Base-by-base conservation (phyloP, 2,888 invertebrate species). In the Tachystola acroxantha region DNA sequence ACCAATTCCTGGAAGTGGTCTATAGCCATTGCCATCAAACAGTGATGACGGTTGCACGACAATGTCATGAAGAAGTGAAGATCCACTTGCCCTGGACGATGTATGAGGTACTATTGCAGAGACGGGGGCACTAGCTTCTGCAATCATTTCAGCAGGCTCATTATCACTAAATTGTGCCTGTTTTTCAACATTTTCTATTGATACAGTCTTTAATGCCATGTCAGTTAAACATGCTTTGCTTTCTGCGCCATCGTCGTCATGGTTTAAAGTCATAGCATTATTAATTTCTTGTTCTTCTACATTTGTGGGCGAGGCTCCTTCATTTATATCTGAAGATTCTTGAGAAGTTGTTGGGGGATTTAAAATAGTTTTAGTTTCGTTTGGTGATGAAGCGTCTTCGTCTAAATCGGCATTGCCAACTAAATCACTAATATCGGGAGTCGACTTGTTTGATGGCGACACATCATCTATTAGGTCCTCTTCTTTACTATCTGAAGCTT, bases 91-190 rank as follows among this genome's bases (percentile, higher is more conserved):
- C 11, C 47, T 33, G 13, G 48, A 36, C 3, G 46, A 32, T 36
- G 46, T 35, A 36, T 43, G 22, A 30, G 57, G 42, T 32, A 57
- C 22, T 32, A 40, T 50, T 27, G 51, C 57, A 10, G 50, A 37
- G 27, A 62, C 27, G 10, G 62, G 45, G 38, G 67, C 60, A 51
- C 77, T 80, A 2, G 72, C 68, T 46, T 64, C 60, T 1, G 49
- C 50, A 33, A 45, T 44, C 54, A 71, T 59, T 46, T 77, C 76
- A 32, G 39, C 43, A 6, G 22, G 34, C 25, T 40, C 34, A 14
- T n/a, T n/a, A 24, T 9, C n/a, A 24, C n/a, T 24, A 24, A 4
- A 9, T 38, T 24, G 32, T 34, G 29, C 16, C 6, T 16, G 3
- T 16, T 16, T 3, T 4, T 16, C 6, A 3, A 16, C 16, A 16